Conservation (phyloP, 2,888 invertebrate genomes). For the Drosophila heteroneura region DNA sequence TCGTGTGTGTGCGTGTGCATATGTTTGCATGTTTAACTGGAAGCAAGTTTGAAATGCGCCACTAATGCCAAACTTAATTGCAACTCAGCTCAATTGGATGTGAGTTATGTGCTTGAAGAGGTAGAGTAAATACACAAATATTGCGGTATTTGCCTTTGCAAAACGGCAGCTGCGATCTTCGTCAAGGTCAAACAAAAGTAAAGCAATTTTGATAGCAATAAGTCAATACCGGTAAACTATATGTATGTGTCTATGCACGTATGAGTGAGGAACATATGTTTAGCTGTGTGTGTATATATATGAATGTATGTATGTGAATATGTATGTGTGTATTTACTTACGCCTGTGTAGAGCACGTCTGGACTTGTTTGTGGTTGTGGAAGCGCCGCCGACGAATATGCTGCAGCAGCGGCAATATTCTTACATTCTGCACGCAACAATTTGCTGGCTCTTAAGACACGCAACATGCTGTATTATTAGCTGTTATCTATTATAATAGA, state of each 20-base stretch:
- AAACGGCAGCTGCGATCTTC: constrained; percentile 28
- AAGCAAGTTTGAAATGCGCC: constrained; percentile 13
- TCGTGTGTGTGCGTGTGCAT: neutral
- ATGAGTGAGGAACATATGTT: neutral
- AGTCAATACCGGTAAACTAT: neutral
- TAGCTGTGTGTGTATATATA: neutral
- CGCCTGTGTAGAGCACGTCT: constrained; percentile 92
- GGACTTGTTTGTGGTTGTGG: constrained; percentile 90
- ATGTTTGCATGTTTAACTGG: constrained; percentile 17
- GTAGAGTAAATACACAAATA: neutral
- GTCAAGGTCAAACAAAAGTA: constrained; percentile 46
- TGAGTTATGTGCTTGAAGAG: constrained; percentile 2
- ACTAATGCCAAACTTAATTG: constrained; percentile 24
- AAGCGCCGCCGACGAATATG: constrained; percentile 85
- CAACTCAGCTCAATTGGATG: constrained; percentile 8
- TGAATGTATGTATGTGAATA: neutral
- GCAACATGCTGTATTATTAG: constrained; percentile 69
- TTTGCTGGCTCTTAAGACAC: constrained; percentile 67
- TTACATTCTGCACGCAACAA: constrained; percentile 62
- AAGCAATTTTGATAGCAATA: neutral
- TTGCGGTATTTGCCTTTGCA: neutral
- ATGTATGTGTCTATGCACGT: neutral
- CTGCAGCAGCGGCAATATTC: constrained; percentile 79
- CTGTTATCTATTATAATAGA: neutral
- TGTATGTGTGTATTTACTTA: constrained; percentile 85